Percentiles rank a stretch among this genome's conserved stretches.
Evolutionary conservation across 2,888 invertebrate genomes (phyloP).

Genomic region (Rhagonycha fulva): DNA sequence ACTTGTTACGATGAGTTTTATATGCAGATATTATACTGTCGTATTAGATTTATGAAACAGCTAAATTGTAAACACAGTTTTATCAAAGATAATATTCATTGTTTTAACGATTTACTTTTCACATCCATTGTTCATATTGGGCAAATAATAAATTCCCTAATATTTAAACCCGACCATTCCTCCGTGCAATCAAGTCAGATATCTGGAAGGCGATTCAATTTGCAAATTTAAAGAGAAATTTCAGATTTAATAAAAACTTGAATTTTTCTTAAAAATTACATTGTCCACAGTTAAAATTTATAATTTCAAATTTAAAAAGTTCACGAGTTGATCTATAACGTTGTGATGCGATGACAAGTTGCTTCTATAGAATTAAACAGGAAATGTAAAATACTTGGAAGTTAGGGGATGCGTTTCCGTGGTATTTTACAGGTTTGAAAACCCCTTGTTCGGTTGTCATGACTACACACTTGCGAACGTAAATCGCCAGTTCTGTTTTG

Average conservation of each 20-base stretch:
- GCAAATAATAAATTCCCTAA: neutral
- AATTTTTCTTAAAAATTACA: neutral
- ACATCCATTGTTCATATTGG: neutral
- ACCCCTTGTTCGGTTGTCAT: constrained; percentile 44
- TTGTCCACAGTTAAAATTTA: neutral
- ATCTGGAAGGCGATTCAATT: neutral
- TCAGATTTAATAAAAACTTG: neutral
- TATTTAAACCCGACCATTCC: neutral
- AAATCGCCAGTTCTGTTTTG: constrained; percentile 42
- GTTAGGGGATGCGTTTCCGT: constrained; percentile 27
- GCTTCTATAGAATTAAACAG: constrained; percentile 15
- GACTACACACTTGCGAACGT: constrained; percentile 47
- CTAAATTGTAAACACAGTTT: constrained; percentile 4
- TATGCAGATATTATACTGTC: constrained; percentile 33
- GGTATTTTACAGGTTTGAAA: constrained; percentile 28
- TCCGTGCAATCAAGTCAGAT: neutral
- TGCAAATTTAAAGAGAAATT: no score
- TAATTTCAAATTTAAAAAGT: neutral
- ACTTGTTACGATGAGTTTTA: constrained; percentile 50
- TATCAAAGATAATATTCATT: neutral
- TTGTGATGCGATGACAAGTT: constrained; percentile 7
- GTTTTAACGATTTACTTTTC: neutral
- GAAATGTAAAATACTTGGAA: constrained; percentile 27
- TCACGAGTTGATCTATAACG: neutral
- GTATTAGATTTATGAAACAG: constrained; percentile 4